phyloP scores from a whole-genome alignment of 2,888 invertebrate species.

The Nomada ruficornis region DNA sequence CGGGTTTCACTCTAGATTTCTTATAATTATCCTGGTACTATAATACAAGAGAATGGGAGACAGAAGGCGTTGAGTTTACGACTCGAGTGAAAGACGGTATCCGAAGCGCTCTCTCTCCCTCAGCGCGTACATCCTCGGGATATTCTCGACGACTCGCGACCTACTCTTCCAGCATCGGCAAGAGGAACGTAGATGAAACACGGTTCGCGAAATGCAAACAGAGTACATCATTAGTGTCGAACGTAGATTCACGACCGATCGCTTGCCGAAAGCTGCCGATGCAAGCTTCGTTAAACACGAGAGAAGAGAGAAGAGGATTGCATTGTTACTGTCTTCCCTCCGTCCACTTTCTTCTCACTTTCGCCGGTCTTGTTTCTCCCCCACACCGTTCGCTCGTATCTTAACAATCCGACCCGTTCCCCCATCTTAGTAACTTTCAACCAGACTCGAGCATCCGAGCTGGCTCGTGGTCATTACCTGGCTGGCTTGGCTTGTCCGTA shows the following conservation, averaged over 20 bases:
- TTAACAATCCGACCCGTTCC: slow-evolving; percentile 54
- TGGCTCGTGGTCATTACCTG: slow-evolving; percentile 62
- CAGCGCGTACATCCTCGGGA: slow-evolving; percentile 43
- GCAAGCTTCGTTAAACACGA: slow-evolving; percentile 73
- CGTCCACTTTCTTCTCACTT: slow-evolving; percentile 25
- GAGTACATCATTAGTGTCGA: slow-evolving; percentile 77
- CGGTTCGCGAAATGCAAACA: slow-evolving; percentile 60
- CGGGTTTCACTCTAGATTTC: slow-evolving; percentile 51
- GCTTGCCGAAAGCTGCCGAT: slow-evolving; percentile 73
- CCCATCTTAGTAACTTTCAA: slow-evolving; percentile 50
- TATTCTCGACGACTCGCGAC: slow-evolving; percentile 54
- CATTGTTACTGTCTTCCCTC: slow-evolving; percentile 70
- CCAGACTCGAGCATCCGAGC: slow-evolving; percentile 43
- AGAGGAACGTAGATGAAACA: slow-evolving; percentile 2
- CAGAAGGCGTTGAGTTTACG: not conserved
- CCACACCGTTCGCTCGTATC: slow-evolving; percentile 4
- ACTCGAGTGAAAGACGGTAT: slow-evolving; percentile 18
- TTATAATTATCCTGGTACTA: slow-evolving; percentile 49
- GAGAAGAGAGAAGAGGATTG: slow-evolving; percentile 69
- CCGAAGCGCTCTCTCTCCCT: slow-evolving; percentile 24
- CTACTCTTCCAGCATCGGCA: slow-evolving; percentile 7
- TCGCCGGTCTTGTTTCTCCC: slow-evolving; percentile 5
- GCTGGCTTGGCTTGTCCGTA: slow-evolving; percentile 44
- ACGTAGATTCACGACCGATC: slow-evolving; percentile 77
- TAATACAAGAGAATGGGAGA: slow-evolving; percentile 1